Base-by-base conservation (phyloP, 2,888 invertebrate genomes). In the Zaprionus bogoriensis region DNA sequence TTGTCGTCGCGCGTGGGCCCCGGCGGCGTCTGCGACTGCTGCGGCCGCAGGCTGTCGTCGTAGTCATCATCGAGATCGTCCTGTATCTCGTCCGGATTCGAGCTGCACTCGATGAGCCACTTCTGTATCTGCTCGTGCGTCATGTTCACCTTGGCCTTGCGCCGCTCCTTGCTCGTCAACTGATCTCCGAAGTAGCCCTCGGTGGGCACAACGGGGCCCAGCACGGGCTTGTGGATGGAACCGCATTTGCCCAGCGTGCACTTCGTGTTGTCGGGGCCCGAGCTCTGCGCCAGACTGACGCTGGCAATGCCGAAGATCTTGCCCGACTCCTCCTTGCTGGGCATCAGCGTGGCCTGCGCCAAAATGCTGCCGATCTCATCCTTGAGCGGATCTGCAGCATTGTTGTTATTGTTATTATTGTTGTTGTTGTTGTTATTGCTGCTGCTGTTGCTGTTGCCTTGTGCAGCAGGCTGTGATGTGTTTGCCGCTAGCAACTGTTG, bases 51-150 rank as follows among this genome's bases (percentile, higher is more conserved):
- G 36, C 89, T 89, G 5, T 90, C 89, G 60, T 91, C 91, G 17
- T 87, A 90, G 44, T 91, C 91, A 54, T 91, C 91, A 47, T 91
- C 90, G 12, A 91, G 79, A 76, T 91, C 91, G 55, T 91, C 91
- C 44, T 90, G 89, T 22, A 91, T 90, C 45, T 91, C 91, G 69
- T 91, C 91, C 22, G 92, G 92, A 58, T 92, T 92, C 7, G 92
- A 89, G 1, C 92, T 92, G 70, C 92, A 92, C 71, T 93, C 93
- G 57, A 92, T 92, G 4, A 93, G 74, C 94, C 94, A 94, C 76
- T 94, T 94, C 71, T 94, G 94, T 39, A 94, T 94, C 88, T 94
- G 93, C 77, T 94, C 94, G 30, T 93, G 93, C 0, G 94, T 94
- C 94, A 94, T 94, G 78, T 94, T 94, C 0, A 94, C 93, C 82